These are phyloP conservation scores for Anoura caudifer DNA, from an alignment of 2,113 vertebrate species.

Conservation along the genomic window DNA sequence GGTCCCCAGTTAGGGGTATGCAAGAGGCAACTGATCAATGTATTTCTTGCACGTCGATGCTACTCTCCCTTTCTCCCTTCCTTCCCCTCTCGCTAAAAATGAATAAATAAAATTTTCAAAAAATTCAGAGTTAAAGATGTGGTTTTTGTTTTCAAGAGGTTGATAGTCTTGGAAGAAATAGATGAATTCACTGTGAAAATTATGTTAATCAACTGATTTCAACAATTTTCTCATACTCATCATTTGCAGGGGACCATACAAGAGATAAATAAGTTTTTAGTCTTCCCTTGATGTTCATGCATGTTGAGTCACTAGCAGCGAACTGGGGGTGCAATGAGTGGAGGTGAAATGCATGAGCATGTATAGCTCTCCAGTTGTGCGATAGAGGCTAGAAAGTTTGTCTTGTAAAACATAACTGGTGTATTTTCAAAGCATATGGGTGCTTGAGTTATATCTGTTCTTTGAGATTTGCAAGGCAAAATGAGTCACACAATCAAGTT, in stretches of 20 bases:
- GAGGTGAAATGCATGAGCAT: not conserved
- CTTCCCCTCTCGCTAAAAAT: too few species aligned
- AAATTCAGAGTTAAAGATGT: constrained; percentile 13
- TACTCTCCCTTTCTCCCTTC: too few species aligned
- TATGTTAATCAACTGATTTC: not conserved
- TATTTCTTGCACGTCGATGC: too few species aligned
- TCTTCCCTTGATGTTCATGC: not conserved
- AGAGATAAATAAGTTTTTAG: not conserved
- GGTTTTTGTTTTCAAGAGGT: constrained; percentile 48
- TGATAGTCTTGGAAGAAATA: constrained; percentile 40
- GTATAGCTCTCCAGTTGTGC: not conserved
- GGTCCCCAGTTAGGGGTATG: too few species aligned
- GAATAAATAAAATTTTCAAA: not conserved
- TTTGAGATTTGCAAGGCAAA: not conserved
- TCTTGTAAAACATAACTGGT: not conserved
- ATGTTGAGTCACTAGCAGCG: not conserved
- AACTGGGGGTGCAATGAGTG: not conserved
- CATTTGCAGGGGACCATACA: not conserved
- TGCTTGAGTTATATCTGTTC: not conserved
- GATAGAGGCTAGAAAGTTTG: not conserved
- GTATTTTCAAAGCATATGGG: not conserved
- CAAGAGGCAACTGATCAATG: too few species aligned
- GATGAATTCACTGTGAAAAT: not conserved
- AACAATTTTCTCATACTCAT: not conserved
- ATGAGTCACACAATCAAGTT: not conserved